Evolutionary conservation across 2,888 invertebrate species (phyloP).

Genomic region (Drosophila borealis): DNA sequence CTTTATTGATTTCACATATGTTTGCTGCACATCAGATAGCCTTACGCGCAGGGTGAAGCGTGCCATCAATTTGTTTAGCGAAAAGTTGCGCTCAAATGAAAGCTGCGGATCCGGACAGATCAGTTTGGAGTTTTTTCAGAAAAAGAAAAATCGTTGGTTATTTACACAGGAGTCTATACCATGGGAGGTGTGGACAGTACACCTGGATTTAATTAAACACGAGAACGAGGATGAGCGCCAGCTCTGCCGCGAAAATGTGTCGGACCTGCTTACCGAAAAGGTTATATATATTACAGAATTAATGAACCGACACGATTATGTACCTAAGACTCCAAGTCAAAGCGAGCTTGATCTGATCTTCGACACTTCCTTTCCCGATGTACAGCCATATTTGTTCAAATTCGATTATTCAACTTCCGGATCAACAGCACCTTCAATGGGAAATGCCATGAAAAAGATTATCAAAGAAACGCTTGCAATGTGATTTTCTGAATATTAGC

Average conservation of each 20-base stretch:
- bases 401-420: constrained; percentile 93
- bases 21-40: constrained; percentile 94
- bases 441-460: constrained; percentile 95
- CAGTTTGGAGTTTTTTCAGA: constrained; percentile 97
- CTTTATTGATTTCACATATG: constrained; percentile 98
- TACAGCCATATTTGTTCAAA: constrained; percentile 98
- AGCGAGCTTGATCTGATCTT: constrained; percentile 97
- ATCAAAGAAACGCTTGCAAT: constrained; percentile 93
- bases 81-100: constrained; percentile 90
- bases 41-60: constrained; percentile 90
- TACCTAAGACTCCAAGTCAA: constrained; percentile 97
- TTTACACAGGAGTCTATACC: constrained; percentile 96
- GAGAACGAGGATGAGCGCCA: constrained; percentile 95
- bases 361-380: constrained; percentile 96
- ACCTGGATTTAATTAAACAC: constrained; percentile 94
- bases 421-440: constrained; percentile 92
- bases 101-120: constrained; percentile 93
- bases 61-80: constrained; percentile 92
- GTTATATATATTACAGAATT: constrained; percentile 97
- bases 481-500: constrained; percentile 85
- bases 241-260: constrained; percentile 93
- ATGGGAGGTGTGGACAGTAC: constrained; percentile 99
- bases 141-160: constrained; percentile 94
- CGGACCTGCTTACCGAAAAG: constrained; percentile 95
- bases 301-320: constrained; percentile 97